phyloP scores from a whole-genome alignment of 2,888 invertebrate genomes.

The Oxycera nigricornis region DNA sequence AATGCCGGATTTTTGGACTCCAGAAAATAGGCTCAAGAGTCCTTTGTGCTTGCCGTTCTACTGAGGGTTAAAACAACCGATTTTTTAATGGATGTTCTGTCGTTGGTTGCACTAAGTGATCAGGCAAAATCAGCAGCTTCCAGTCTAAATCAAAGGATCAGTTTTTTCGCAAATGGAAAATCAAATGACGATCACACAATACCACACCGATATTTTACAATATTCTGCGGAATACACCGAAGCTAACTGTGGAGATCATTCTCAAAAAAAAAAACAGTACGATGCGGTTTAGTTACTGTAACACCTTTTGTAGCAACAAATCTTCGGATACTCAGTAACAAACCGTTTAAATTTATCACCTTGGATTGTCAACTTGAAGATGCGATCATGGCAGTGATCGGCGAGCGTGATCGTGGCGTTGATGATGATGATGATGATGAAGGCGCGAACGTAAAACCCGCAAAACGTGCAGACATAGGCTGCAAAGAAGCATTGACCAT shows the following conservation, averaged over 20 bases:
- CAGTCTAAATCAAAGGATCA: too few species aligned
- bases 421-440: neutral
- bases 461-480: neutral
- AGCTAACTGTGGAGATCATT: neutral
- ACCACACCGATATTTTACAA: too few species aligned
- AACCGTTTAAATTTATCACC: conserved; percentile 40
- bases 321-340: conserved; percentile 32
- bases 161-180: too few species aligned
- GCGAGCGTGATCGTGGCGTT: neutral
- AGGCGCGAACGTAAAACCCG: neutral
- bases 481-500: neutral
- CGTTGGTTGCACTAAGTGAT: too few species aligned
- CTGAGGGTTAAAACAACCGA: too few species aligned
- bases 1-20: too few species aligned
- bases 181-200: too few species aligned
- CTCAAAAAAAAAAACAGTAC: neutral
- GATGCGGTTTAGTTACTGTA: conserved; percentile 30
- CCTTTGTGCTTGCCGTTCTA: too few species aligned
- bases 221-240: neutral
- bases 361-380: conserved; percentile 32
- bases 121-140: too few species aligned
- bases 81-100: too few species aligned
- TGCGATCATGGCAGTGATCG: conserved; percentile 16
- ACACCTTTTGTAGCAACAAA: conserved; percentile 39
- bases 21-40: too few species aligned